Conservation (phyloP, 1,140 invertebrate genomes). For the Brachionus angularis region DNA sequence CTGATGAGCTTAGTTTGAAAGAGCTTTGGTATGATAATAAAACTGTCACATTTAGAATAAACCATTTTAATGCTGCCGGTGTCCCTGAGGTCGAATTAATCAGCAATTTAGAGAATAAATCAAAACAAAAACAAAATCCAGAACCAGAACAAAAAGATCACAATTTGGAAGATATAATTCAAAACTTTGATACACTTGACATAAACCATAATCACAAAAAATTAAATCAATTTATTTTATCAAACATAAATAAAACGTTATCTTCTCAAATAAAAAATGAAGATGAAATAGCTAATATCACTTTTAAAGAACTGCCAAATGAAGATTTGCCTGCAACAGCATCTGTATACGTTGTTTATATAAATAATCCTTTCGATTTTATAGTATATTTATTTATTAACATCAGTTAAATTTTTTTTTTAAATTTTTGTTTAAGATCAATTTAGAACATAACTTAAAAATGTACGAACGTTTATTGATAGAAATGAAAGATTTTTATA, state of each 20-base stretch:
- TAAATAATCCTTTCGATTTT: constrained; percentile 30
- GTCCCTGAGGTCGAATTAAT: no score
- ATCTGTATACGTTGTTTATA: neutral
- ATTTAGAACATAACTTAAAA: neutral
- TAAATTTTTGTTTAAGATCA: neutral
- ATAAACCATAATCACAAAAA: no score
- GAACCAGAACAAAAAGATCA: no score
- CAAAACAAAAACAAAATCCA: no score
- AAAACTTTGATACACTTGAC: no score
- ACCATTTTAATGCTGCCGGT: no score
- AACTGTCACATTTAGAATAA: no score
- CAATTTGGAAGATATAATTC: no score
- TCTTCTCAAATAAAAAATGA: neutral
- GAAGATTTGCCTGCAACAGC: neutral
- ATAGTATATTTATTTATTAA: neutral
- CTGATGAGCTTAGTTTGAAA: no score
- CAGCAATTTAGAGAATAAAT: no score
- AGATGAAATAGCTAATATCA: neutral
- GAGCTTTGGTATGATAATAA: no score
- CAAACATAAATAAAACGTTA: neutral
- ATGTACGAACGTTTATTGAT: neutral
- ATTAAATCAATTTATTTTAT: constrained; percentile 1
- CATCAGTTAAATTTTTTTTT: no score
- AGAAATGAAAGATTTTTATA: constrained; percentile 13
- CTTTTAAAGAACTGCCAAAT: neutral